Evolutionary conservation across 2,797 vertebrate species (phyloP), one percentile per base, ranked within the genome.

Genomic region (Holocentrus rufus): DNA sequence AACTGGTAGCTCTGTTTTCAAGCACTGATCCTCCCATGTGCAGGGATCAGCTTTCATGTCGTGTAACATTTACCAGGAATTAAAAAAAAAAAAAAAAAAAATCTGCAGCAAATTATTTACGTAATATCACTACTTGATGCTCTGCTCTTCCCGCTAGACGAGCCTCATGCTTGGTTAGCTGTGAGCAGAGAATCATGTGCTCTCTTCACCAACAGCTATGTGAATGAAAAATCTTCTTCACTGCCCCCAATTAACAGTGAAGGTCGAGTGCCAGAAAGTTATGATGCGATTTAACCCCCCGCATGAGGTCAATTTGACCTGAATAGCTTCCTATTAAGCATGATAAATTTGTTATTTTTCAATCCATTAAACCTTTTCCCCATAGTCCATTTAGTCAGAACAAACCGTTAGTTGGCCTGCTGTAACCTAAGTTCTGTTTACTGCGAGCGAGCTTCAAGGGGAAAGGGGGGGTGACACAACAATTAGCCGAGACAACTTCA

Each of bases 271-370:
- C 76, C 84, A 89, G 90, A 90, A 93, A 89, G 85, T 88, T 87
- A 87, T 89, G 84, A 92, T 91, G 90, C 76, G 79, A 91, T 92
- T 92, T 92, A 92, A 91, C 90, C 90, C 87, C 82, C 90, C 2
- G 65, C 87, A 91, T 90, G 90, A 90, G 89, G 88, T 92, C 90
- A 91, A 92, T 90, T 94, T 92, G 82, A 91, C 87, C 88, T 87
- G 86, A 91, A 90, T 89, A 85, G 90, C 87, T 87, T 90, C 79
- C 67, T 80, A 91, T 92, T 92, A 88, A 92, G 89, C 90, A 90
- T 90, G 90, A 91, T 87, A 89, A 85, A 89, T 86, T 78, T 90
- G 86, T 92, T 91, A 84, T 91, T 92, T 92, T 90, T 92, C 88
- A 92, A 83, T 84, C 88, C 88, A 92, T 92, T 92, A 91, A 91